phyloP scores from a whole-genome alignment of 2,113 vertebrate species.

The Prionailurus viverrinus region DNA sequence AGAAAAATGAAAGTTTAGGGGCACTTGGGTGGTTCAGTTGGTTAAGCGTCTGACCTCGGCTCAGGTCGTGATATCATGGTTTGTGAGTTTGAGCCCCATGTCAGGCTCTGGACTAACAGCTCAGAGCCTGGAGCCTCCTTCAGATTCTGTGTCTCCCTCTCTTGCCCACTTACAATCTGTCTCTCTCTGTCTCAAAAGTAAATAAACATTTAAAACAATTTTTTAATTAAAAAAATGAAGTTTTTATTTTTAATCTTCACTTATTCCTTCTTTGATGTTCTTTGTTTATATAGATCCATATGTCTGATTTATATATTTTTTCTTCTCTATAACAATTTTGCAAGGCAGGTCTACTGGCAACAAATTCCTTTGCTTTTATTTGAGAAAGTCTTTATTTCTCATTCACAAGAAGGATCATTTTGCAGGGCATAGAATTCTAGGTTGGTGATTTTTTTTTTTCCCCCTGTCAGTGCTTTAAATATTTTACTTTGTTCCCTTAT shows the following conservation, averaged over 20 bases:
- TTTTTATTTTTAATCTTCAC: background rate
- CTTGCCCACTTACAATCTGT: no score
- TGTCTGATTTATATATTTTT: background rate
- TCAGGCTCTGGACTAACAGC: no score
- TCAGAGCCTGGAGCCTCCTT: no score
- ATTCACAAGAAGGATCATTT: background rate
- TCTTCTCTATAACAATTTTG: background rate
- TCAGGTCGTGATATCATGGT: no score
- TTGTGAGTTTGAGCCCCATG: no score
- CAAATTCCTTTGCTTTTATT: background rate
- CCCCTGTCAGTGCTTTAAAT: background rate
- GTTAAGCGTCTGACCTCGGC: no score
- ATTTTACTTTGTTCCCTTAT: background rate
- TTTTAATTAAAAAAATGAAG: no score
- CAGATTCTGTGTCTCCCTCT: no score
- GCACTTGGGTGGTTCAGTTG: no score
- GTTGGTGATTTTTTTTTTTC: background rate
- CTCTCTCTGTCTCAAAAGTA: no score
- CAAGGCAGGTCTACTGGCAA: background rate
- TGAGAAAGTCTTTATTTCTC: background rate
- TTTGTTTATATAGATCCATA: background rate
- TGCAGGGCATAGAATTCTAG: background rate
- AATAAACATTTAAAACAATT: no score
- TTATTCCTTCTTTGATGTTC: background rate
- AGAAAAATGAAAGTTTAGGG: background rate